A percentile compares a stretch with the other conserved stretches of the same genome.
These are phyloP conservation scores for Coturnix japonica DNA, from an alignment of 2,113 vertebrate genomes.

Conservation along the genomic window DNA sequence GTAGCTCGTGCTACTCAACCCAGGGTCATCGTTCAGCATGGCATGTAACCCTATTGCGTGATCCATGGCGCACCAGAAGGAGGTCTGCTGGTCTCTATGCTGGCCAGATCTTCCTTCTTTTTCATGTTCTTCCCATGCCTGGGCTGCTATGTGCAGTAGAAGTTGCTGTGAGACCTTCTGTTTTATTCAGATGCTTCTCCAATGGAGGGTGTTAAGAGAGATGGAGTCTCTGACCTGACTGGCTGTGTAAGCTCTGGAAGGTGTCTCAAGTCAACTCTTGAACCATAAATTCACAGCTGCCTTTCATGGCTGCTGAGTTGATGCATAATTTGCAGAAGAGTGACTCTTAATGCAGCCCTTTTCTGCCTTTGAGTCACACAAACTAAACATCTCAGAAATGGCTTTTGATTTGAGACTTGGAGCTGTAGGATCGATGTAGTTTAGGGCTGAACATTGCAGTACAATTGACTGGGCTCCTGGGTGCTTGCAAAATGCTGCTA, in stretches of 20 bases:
- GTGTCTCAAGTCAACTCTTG: not conserved
- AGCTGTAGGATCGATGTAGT: not conserved
- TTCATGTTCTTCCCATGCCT: too few species aligned
- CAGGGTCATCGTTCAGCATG: not conserved
- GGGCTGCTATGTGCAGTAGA: not conserved
- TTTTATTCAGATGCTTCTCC: not conserved
- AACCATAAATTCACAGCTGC: not conserved
- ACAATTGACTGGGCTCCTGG: not conserved
- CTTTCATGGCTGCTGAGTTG: not conserved
- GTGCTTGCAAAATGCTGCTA: not conserved
- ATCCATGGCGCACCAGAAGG: not conserved
- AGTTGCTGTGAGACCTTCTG: fast-evolving
- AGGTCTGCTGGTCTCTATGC: not conserved
- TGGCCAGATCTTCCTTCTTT: not conserved
- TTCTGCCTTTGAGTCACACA: not conserved
- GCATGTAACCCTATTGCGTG: not conserved
- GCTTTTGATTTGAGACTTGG: not conserved
- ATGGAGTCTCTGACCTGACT: not conserved
- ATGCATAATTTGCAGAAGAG: not conserved
- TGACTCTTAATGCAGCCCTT: not conserved
- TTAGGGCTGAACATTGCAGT: not conserved
- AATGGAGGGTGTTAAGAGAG: not conserved
- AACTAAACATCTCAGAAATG: not conserved
- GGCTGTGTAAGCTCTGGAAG: not conserved
- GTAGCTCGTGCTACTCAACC: fast-evolving